Evolutionary conservation across 2,113 vertebrate genomes (phyloP).

Genomic region (Cryptotis parvus): DNA sequence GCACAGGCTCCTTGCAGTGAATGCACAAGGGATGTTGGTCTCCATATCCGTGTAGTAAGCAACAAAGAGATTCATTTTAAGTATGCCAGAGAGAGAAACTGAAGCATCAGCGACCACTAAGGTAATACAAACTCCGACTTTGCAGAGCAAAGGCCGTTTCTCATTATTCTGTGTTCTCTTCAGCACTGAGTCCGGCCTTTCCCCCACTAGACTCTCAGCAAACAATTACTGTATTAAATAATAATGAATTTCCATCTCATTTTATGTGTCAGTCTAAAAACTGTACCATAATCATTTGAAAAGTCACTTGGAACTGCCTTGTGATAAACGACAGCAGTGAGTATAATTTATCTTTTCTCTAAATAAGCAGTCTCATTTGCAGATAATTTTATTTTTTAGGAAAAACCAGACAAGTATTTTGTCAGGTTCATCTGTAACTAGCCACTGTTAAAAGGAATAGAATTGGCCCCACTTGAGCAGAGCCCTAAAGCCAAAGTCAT

Average conservation of each 20-base stretch:
- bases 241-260: background rate
- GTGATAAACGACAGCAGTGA: background rate
- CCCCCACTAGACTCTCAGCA: background rate
- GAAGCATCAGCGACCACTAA: background rate
- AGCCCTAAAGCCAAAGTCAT: background rate
- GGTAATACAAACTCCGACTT: background rate
- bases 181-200: background rate
- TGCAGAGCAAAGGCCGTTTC: background rate
- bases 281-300: background rate
- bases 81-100: background rate
- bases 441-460: background rate
- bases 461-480: background rate
- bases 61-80: background rate
- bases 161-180: background rate
- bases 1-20: background rate
- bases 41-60: background rate
- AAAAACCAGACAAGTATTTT: background rate
- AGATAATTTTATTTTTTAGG: slow-evolving; percentile 14
- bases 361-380: background rate
- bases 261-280: background rate
- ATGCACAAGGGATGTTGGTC: background rate
- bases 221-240: background rate
- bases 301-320: background rate
- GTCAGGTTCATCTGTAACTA: background rate
- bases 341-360: background rate